Base-by-base conservation (phyloP, 2,797 vertebrate genomes). In the Falco berigora region DNA sequence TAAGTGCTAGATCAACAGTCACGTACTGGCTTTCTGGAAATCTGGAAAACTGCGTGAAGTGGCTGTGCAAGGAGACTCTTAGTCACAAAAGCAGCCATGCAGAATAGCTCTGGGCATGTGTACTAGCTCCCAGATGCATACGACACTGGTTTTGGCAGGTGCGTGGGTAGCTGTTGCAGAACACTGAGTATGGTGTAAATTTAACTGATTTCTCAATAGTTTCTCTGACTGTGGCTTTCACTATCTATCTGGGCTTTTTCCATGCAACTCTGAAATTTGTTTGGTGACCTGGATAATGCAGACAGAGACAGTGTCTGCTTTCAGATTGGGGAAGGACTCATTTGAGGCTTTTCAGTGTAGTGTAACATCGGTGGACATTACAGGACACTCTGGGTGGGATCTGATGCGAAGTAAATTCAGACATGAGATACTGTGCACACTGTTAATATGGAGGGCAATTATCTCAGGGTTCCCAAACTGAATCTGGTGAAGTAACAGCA, bases 161-260 rank as follows among this genome's bases (percentile, higher is more conserved):
- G 81, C 13, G 88, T 88, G 64, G 79, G 91, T 13, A 71, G 82
- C 0, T 74, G 20, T 93, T 96, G 79, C 94, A 81, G 86, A 95
- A 96, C 24, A 17, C 28, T 0, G 0, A 36, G 36, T 14, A 9
- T 61, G 85, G 50, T 38, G 88, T 47, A 86, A 92, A 83, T 73
- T 52, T 0, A 10, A 2, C 21, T 10, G 47, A 20, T 97, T 92
- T 88, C 94, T 22, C 83, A 94, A 81, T 13, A 28, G 38, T 25
- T 75, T 24, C 56, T 74, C 66, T 44, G 14, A 10, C 73, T 22
- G 8, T 42, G 46, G 62, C 66, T 94, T 93, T 92, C 63, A 9
- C 56, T 68, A 1, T 8, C 22, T 36, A 4, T 8, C 38, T 42
- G 88, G 34, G 32, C 50, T 66, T 69, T 69, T 55, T 89, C 47